Conservation (phyloP, 2,888 invertebrate genomes). For the Thereva unica region DNA sequence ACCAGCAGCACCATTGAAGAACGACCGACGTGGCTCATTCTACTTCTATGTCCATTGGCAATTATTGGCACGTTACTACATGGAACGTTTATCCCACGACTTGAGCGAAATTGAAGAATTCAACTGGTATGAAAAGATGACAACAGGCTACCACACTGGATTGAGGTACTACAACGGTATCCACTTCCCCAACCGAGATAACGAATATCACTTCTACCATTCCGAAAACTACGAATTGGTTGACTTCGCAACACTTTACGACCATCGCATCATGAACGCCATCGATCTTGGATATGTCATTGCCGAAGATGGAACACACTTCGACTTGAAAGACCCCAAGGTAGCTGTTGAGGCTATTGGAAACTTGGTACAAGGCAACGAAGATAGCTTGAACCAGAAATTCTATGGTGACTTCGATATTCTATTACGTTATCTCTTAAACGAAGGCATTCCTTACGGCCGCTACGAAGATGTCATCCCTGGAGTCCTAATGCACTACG, state of each 20-base stretch:
- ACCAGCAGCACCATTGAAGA: constrained; percentile 49
- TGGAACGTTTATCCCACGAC: constrained; percentile 69
- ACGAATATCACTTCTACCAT: constrained; percentile 60
- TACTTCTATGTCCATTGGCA: constrained; percentile 60
- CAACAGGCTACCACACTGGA: constrained; percentile 67
- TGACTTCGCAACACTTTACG: constrained; percentile 60
- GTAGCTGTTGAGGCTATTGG: constrained; percentile 60
- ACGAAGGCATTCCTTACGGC: constrained; percentile 54
- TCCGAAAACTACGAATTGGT: constrained; percentile 49
- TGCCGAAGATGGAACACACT: constrained; percentile 52
- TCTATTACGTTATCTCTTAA: constrained; percentile 62
- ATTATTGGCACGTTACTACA: constrained; percentile 59
- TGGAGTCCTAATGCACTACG: constrained; percentile 64
- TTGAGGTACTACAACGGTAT: constrained; percentile 68
- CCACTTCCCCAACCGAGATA: constrained; percentile 67
- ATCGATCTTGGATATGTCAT: constrained; percentile 64
- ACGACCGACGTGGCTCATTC: constrained; percentile 57
- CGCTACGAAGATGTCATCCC: constrained; percentile 50
- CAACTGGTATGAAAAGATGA: constrained; percentile 62
- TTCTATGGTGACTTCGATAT: constrained; percentile 62
- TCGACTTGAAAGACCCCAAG: constrained; percentile 44
- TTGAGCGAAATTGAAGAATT: constrained; percentile 68
- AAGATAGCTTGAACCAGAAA: constrained; percentile 60
- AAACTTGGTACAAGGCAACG: constrained; percentile 63
- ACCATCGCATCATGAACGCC: constrained; percentile 64